Conservation (phyloP, 2,113 vertebrate genomes). For the Panthera tigris region DNA sequence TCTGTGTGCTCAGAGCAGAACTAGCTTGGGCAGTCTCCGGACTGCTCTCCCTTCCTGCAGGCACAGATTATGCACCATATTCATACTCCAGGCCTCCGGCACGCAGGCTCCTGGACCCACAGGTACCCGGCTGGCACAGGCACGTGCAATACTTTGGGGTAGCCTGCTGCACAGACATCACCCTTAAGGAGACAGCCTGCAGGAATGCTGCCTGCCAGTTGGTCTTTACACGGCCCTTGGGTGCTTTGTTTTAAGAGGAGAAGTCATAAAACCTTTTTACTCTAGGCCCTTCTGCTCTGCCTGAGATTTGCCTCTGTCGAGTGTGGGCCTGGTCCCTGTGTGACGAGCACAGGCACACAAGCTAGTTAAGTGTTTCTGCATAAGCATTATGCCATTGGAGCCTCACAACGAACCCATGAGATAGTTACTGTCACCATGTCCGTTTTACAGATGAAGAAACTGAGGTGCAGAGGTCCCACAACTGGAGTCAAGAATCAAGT, state of each 20-base stretch:
- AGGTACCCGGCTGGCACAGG: neutral
- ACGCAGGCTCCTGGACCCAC: neutral
- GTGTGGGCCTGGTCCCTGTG: neutral
- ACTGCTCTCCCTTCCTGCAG: neutral
- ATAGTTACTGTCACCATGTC: neutral
- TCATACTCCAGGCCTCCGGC: neutral
- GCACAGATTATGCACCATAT: too few relatives aligned
- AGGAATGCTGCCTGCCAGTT: neutral
- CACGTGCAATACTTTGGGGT: neutral
- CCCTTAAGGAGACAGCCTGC: neutral
- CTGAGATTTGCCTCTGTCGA: neutral
- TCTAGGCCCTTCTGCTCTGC: neutral
- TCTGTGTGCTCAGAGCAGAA: neutral
- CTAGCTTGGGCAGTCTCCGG: neutral
- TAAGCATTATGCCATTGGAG: rapidly evolving
- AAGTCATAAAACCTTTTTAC: neutral
- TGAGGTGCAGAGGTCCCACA: neutral
- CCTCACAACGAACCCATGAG: neutral
- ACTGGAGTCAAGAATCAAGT: neutral
- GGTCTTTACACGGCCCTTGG: neutral
- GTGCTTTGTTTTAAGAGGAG: neutral
- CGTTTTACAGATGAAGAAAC: neutral
- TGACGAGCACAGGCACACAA: neutral
- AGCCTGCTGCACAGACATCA: rapidly evolving
- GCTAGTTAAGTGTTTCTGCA: neutral